Base-by-base conservation (phyloP, 2,888 invertebrate species). In the Drosophila maculinotata region DNA sequence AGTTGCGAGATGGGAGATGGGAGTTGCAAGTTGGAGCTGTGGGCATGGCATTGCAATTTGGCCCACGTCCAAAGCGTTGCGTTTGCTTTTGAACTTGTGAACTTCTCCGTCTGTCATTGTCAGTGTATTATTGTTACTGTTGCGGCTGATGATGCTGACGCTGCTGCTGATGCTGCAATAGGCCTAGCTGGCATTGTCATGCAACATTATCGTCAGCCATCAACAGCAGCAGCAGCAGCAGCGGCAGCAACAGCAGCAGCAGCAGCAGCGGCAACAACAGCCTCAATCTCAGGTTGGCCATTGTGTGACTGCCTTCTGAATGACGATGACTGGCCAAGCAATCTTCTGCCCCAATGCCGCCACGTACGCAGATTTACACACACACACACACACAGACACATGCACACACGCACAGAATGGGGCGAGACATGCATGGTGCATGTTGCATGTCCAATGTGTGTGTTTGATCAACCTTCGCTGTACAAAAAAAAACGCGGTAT, bases 11-110 rank as follows among this genome's bases (percentile, higher is more conserved):
- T n/a, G n/a, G n/a, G n/a, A n/a, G n/a, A n/a, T n/a, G n/a, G n/a
- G n/a, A 31, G 42, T 25, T 49, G 49, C n/a, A 7, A 36, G 54
- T 48, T 66, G 41, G 30, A 28, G 51, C 26, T 39, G 42, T 49
- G 39, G 64, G 47, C 41, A 76, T 65, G 65, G 72, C 76, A 64
- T 66, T 54, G 66, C 60, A 52, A 56, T 57, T 63, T 64, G 58
- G 70, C 54, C 36, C 36, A 60, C 28, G 62, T 60, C 62, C 59
- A 60, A 38, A n/a, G 23, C 36, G 36, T 38, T 59, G 59, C 44
- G 36, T 54, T 41, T 60, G 69, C 70, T 64, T 69, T 83, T 81
- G 80, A 83, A 80, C 81, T 84, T 77, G 66, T 79, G 81, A 81
- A 81, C 84, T 77, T 56, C 47, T 45, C 30, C 48, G 67, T 62